Conservation (phyloP, 2,113 vertebrate species). For the Bagarius yarrelli region DNA sequence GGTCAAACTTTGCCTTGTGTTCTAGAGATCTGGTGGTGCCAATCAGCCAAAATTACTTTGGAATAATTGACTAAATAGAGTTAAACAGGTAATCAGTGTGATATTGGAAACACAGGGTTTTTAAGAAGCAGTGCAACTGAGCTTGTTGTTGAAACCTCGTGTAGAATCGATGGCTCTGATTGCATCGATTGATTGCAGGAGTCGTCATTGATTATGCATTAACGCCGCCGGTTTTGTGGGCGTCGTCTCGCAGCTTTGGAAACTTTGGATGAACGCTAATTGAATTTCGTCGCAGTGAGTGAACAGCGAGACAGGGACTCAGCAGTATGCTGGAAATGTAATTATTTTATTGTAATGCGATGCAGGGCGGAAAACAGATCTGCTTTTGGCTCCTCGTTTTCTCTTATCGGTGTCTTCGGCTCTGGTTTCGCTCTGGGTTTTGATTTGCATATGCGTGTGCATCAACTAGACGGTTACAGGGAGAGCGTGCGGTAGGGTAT, state of each 20-base stretch:
- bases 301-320: slow-evolving; percentile 60
- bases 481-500: neutral
- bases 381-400: slow-evolving; percentile 7
- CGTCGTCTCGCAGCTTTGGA: slow-evolving; percentile 47
- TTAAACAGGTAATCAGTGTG: neutral
- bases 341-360: slow-evolving; percentile 67
- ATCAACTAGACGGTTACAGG: neutral
- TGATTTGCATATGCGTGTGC: neutral
- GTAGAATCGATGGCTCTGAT: neutral
- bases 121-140: neutral
- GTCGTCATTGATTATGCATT: slow-evolving; percentile 20
- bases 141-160: neutral
- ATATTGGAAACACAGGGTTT: neutral
- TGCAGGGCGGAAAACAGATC: slow-evolving; percentile 49
- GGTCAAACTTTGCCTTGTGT: neutral
- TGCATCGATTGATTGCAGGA: slow-evolving; percentile 13
- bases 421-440: neutral
- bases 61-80: neutral
- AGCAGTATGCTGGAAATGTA: slow-evolving; percentile 62
- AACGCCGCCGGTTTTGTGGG: slow-evolving; percentile 1
- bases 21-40: neutral
- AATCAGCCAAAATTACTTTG: too few relatives aligned
- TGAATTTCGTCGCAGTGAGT: slow-evolving; percentile 64
- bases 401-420: slow-evolving; percentile 26
- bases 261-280: slow-evolving; percentile 62